A percentile compares a stretch with the other conserved stretches of the same genome.
Evolutionary conservation across 2,888 invertebrate genomes (phyloP).

Genomic region (Aphodius granarius): DNA sequence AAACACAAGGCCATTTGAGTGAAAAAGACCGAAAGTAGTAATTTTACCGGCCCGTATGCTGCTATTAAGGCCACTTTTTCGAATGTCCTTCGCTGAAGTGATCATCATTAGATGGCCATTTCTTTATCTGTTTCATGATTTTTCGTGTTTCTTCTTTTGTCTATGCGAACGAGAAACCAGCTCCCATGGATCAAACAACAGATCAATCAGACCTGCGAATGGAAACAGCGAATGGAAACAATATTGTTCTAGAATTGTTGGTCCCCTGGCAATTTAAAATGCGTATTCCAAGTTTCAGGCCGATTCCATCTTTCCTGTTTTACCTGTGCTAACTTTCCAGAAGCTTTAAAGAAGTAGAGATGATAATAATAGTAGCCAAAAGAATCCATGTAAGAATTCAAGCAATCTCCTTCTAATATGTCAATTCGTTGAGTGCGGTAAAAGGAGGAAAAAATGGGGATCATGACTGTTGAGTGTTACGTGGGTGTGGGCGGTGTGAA

Average conservation of each 20-base stretch:
- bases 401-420: not conserved
- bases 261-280: too few relatives aligned
- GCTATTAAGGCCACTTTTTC: conserved; percentile 37
- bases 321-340: too few relatives aligned
- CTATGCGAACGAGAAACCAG: not conserved
- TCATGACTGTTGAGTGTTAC: not conserved
- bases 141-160: not conserved
- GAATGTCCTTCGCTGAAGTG: conserved; percentile 39
- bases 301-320: too few relatives aligned
- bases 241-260: too few relatives aligned
- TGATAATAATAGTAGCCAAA: not conserved
- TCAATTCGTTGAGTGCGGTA: not conserved
- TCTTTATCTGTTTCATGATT: conserved; percentile 9
- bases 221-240: too few relatives aligned
- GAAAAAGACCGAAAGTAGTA: conserved; percentile 26
- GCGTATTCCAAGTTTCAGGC: too few relatives aligned
- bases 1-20: conserved; percentile 22
- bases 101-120: conserved; percentile 37
- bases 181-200: not conserved
- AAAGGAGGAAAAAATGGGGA: conserved; percentile 1
- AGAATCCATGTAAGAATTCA: not conserved
- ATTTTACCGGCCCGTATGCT: conserved; percentile 29
- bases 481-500: not conserved
- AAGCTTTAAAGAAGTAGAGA: not conserved
- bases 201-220: too few relatives aligned